Base-by-base conservation (phyloP, 2,888 invertebrate species). In the Papilio protenor region DNA sequence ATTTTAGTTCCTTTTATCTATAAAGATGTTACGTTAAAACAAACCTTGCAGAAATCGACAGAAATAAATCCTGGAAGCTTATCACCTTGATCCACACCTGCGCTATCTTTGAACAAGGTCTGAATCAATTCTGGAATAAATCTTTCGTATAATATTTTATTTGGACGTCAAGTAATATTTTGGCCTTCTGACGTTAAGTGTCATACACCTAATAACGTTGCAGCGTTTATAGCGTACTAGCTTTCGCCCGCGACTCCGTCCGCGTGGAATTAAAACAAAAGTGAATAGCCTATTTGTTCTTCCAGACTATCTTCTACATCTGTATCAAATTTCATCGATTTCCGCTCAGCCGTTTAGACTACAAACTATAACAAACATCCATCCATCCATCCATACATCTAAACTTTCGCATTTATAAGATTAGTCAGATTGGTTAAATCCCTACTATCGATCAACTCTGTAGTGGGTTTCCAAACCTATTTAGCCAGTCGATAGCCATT, bases 101-200 rank as follows among this genome's bases (percentile, higher is more conserved):
- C 66, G 73, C 77, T 77, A 77, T 77, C 52, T 77, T 73, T 47
- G 73, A 40, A 66, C 77, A 73, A 77, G 77, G 77, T 73, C 73
- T 77, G 40, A 73, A 73, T 77, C 73, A 73, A 59, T 69, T 69
- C 73, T 69, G 47, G 69, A 73, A 77, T 77, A 73, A 77, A 77
- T 77, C 73, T 59, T 69, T 27, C 45, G 21, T n/a, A 40, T 66
- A 18, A 40, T 66, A 40, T 66, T 40, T n/a, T 66, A 40, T 40
- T 40, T n/a, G 18, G 33, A 45, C 45, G 45, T 18, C 66, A 21
- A n/a, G 11, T 10, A 2, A 69, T 12, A 69, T 69, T 40, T 40
- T 69, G n/a, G 18, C 18, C 16, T 64, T 33, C 23, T 61, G 0
- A 61, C 33, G 1, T 33, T 33, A 33, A 64, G 5, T 55, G 14